These are phyloP conservation scores for Accipiter virgatus DNA, from an alignment of 2,113 vertebrate species.

Conservation along the genomic window DNA sequence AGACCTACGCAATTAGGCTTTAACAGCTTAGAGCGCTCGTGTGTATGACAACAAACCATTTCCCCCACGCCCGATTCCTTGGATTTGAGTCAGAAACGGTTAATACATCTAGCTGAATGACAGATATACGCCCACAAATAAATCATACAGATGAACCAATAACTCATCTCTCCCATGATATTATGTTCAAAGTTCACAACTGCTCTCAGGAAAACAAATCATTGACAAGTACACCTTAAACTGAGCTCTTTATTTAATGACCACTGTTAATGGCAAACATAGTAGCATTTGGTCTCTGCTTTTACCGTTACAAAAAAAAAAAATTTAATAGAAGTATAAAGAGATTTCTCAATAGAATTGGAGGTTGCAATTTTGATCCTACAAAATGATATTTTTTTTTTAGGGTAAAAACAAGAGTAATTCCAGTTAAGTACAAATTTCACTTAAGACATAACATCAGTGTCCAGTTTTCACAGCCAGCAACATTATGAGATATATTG, in stretches of 20 bases:
- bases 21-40: accelerated
- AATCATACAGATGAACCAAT: background rate
- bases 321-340: background rate
- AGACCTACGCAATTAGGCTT: background rate
- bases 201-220: background rate
- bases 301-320: background rate
- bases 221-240: background rate
- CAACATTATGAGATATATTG: background rate
- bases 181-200: background rate
- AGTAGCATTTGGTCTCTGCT: background rate
- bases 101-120: background rate
- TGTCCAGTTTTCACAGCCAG: background rate
- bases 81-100: background rate
- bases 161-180: background rate
- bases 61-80: background rate
- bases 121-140: background rate
- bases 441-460: background rate
- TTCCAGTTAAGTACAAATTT: background rate
- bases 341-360: background rate
- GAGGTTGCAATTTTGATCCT: background rate
- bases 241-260: background rate
- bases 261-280: background rate
- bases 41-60: background rate
- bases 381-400: background rate
- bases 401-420: background rate